Percentiles rank a stretch among this genome's conserved stretches.
phyloP scores from a whole-genome alignment of 2,797 vertebrate genomes.

The Gallinago stenura region DNA sequence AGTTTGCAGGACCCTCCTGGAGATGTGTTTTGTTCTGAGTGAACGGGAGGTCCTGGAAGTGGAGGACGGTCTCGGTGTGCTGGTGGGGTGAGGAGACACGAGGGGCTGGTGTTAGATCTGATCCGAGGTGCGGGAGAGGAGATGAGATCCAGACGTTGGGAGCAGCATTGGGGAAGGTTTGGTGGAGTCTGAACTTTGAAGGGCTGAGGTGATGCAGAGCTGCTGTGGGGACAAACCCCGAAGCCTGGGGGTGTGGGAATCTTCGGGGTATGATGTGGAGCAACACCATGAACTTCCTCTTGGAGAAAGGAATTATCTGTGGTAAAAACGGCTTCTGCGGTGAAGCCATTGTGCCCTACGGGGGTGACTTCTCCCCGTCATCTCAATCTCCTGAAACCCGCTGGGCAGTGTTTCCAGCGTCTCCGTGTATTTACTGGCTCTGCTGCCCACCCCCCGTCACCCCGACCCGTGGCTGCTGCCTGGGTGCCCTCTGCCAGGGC shows the following conservation, averaged over 20 bases:
- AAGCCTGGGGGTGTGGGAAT: not conserved
- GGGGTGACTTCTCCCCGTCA: not conserved
- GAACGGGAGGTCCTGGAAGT: not conserved
- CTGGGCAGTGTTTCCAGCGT: not conserved
- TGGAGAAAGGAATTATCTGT: not conserved
- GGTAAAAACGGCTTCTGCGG: not conserved
- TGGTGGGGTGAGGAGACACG: not conserved
- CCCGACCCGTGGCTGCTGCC: rapidly evolving
- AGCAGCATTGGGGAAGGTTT: not conserved
- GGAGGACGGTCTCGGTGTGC: not conserved
- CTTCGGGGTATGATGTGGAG: not conserved
- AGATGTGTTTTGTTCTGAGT: not conserved
- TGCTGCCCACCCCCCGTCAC: rapidly evolving
- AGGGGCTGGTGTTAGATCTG: rapidly evolving
- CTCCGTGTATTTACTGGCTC: not conserved
- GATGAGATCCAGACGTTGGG: rapidly evolving
- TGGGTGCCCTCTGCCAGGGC: not conserved
- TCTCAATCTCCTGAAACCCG: not conserved
- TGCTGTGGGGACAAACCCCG: rapidly evolving
- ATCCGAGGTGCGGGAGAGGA: not conserved
- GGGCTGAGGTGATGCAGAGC: not conserved
- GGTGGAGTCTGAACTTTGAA: not conserved
- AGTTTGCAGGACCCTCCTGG: not conserved
- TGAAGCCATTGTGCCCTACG: not conserved
- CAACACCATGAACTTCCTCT: not conserved